These are phyloP conservation scores for Malacoctenus gilli DNA, from an alignment of 2,797 vertebrate genomes.

Conservation along the genomic window DNA sequence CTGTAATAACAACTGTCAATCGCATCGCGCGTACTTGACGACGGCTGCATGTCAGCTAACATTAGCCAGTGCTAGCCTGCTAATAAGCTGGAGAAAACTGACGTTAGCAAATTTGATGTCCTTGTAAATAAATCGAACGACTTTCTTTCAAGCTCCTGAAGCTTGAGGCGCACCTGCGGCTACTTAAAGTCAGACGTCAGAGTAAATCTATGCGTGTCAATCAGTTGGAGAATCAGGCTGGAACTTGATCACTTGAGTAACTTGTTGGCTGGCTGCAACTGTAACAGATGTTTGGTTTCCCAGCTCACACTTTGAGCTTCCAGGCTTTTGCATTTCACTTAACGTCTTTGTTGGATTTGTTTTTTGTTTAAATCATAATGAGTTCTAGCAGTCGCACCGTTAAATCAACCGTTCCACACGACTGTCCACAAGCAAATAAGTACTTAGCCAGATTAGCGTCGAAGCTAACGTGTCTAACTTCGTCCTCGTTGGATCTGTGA, in stretches of 20 bases:
- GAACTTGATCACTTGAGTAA: neutral
- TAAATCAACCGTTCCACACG: neutral
- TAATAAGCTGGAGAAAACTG: constrained; percentile 36
- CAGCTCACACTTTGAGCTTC: constrained; percentile 51
- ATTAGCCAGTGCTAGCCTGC: constrained; percentile 42
- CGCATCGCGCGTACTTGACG: neutral
- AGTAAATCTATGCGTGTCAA: too few relatives aligned
- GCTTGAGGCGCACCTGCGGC: too few relatives aligned
- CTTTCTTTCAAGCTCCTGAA: too few relatives aligned
- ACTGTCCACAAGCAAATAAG: neutral
- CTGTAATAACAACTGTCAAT: constrained; percentile 30
- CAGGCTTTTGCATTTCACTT: constrained; percentile 5
- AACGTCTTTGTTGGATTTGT: too few relatives aligned
- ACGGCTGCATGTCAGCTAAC: constrained; percentile 49
- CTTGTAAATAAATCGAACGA: too few relatives aligned
- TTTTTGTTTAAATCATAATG: neutral
- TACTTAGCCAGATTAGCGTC: neutral
- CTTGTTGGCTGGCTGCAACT: constrained; percentile 15
- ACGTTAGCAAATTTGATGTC: constrained; percentile 50
- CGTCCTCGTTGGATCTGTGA: too few relatives aligned
- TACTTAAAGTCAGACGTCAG: too few relatives aligned
- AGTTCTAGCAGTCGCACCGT: neutral
- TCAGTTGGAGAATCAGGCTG: too few relatives aligned
- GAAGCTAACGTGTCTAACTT: constrained; percentile 16
- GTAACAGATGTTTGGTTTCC: constrained; percentile 69